Base-by-base conservation (phyloP, 2,888 invertebrate genomes). In the Salpingus planirostris region DNA sequence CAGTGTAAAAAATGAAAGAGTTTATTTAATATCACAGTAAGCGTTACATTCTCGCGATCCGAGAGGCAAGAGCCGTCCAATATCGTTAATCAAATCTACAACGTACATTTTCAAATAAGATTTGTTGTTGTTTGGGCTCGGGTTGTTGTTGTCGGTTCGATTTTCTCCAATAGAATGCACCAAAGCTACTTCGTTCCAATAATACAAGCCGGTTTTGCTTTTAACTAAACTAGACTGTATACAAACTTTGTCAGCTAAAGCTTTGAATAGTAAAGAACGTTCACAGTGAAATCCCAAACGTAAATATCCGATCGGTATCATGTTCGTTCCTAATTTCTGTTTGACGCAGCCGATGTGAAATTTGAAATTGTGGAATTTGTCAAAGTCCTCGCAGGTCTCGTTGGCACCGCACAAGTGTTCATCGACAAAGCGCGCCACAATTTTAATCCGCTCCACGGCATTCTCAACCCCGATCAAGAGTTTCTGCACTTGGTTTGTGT, bases 261-360 rank as follows among this genome's bases (percentile, higher is more conserved):
- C 68, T 44, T 58, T 58, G 49, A 70, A 73, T 2, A 74, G 60
- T 11, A 74, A 39, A 1, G 73, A 68, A 33, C 69, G 55, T 41
- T 72, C 71, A 31, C 70, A 62, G 39, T 64, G 62, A n/a, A 64
- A 64, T 2, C 71, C 72, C 11, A 67, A 53, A 23, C 67, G 59
- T 21, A 72, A 38, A 44, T 56, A 61, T 0, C 71, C 71, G 5
- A 72, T 49, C 0, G 71, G 70, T 24, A 71, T 67, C n/a, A 71
- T 52, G 36, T 61, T 68, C 5, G 65, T 66, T 18, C 64, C 63
- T 15, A 69, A 30, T 35, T 54, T 54, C 2, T 41, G 29, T 29
- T 52, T 58, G 5, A 58, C 27, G 13, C 42, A 43, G 29, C 50
- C 46, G n/a, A 53, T 38, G 31, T 58, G 58, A 1, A 52, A 31